Evolutionary conservation across 1,140 invertebrate species (phyloP).

Genomic region (Caenorhabditis inopinata): DNA sequence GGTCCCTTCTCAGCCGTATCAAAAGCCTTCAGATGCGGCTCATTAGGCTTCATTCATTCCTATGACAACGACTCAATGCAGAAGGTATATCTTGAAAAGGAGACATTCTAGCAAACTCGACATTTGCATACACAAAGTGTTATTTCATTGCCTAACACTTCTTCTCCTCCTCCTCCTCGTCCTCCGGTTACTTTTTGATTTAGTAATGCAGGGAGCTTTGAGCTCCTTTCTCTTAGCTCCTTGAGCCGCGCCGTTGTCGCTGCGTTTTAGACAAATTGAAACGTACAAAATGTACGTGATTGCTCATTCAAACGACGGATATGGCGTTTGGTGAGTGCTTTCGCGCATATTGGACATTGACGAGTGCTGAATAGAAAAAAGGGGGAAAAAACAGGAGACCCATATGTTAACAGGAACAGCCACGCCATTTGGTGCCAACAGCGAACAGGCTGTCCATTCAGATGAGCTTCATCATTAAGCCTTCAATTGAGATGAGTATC

Average conservation of each 20-base stretch:
- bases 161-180: not conserved
- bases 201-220: not conserved
- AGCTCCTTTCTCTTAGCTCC: not conserved
- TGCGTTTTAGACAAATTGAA: constrained; percentile 31
- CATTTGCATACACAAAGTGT: constrained; percentile 25
- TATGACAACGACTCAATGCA: not conserved
- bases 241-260: not conserved
- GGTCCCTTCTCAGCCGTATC: not conserved
- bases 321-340: not conserved
- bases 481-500: not conserved
- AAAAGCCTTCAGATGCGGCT: not conserved
- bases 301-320: constrained; percentile 32
- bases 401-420: not conserved
- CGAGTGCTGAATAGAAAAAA: not conserved
- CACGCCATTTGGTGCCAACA: constrained; percentile 14
- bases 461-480: not conserved
- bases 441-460: constrained; percentile 4
- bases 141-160: constrained; percentile 13
- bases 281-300: constrained; percentile 29
- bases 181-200: constrained; percentile 10
- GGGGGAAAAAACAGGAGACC: not conserved
- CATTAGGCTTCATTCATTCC: not conserved
- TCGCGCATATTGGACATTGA: constrained; percentile 15
- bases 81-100: not conserved
- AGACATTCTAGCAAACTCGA: not conserved